A percentile compares a stretch with the other conserved stretches of the same genome.
Conservation (phyloP, 2,797 vertebrate species). For the Trichosurus vulpecula region DNA sequence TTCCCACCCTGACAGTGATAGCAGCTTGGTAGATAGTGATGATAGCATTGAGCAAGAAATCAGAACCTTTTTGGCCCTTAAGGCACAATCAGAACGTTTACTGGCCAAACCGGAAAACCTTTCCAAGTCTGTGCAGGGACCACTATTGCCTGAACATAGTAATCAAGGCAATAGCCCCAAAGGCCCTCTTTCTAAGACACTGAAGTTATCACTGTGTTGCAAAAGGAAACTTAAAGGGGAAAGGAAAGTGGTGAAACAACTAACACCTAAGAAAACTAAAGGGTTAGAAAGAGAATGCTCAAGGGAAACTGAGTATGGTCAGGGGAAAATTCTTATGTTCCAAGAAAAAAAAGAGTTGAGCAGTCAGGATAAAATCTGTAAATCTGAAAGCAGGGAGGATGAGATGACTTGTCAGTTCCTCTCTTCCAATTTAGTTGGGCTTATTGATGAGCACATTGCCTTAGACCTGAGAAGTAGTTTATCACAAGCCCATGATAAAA, state of each 20-base stretch:
- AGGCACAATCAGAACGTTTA: constrained; percentile 89
- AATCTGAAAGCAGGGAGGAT: background rate
- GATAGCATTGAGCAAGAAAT: constrained; percentile 98
- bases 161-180: constrained; percentile 52
- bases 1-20: constrained; percentile 84
- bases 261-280: constrained; percentile 24
- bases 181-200: constrained; percentile 57
- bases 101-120: constrained; percentile 64
- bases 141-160: constrained; percentile 58
- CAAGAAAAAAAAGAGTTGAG: constrained; percentile 10
- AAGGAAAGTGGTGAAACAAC: constrained; percentile 39
- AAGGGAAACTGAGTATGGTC: background rate
- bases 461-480: background rate
- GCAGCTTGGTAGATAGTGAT: constrained; percentile 93
- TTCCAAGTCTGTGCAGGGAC: constrained; percentile 55
- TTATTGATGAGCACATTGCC: constrained; percentile 3
- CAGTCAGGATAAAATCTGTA: background rate
- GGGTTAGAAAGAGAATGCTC: constrained; percentile 28
- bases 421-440: background rate
- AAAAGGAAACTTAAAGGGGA: constrained; percentile 86
- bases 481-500: constrained; percentile 5
- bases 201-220: constrained; percentile 81
- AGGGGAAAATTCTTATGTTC: background rate
- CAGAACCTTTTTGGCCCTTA: constrained; percentile 93
- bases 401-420: constrained; percentile 15